Base-by-base conservation (phyloP, 2,113 vertebrate genomes). In the Bungarus multicinctus region DNA sequence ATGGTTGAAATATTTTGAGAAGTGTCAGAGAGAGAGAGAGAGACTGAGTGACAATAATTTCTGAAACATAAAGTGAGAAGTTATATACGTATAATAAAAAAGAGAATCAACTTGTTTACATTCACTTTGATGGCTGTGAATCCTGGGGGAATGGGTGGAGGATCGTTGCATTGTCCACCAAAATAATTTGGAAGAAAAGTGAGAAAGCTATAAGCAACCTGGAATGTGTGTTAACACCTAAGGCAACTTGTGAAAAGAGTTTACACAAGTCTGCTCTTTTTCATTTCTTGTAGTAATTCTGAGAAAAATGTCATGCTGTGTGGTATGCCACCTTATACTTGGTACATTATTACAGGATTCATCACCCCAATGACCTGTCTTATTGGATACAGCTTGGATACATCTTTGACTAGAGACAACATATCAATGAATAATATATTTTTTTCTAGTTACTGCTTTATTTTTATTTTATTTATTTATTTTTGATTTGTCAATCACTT, bases 171-270 rank as follows among this genome's bases (percentile, higher is more conserved):
- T 20, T 81, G 23, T 12, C 58, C 54, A 53, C 43, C 45, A 54
- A 85, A 85, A 81, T 90, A 90, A 90, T 64, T 90, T 53, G 86
- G n/a, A 93, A 60, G 92, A 87, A 89, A 64, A 64, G 92, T 93
- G 92, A 43, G 74, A 90, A 90, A 90, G 60, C 92, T 57, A 64
- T 43, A 50, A 81, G 55, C 89, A 90, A 47, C 23, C 39, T 18
- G 52, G n/a, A 90, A 69, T 34, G 43, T 90, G 92, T 53, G 74
- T 45, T 50, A 90, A 90, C 89, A 93, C 88, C 81, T 45, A 64
- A 45, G 23, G 89, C 92, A 53, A 18, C 45, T 87, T 93, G 92
- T 85, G 90, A 43, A 87, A 43, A 55, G 89, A 39, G 25, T 86
- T 90, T 90, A 87, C 45, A 90, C 50, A 90, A 52, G 45, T 50